phyloP scores from a whole-genome alignment of 2,888 invertebrate species.

The Ichneumoninae sp. region DNA sequence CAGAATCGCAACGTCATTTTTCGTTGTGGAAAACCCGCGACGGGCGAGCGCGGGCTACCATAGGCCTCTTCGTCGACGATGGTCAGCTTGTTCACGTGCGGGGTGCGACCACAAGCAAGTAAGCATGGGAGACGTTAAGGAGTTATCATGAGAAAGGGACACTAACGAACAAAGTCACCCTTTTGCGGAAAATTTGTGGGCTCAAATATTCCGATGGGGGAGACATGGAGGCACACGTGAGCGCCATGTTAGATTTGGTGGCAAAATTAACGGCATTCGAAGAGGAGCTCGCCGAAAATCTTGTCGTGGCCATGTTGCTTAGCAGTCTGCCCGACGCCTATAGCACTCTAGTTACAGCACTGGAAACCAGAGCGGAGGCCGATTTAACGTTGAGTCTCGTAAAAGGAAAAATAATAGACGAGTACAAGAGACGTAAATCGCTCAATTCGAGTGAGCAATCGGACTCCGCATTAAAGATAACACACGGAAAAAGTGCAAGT shows the following conservation, averaged over 20 bases:
- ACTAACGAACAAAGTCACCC: constrained; percentile 56
- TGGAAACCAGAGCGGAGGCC: constrained; percentile 66
- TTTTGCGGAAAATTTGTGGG: constrained; percentile 53
- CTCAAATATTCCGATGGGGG: constrained; percentile 48
- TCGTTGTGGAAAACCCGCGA: constrained; percentile 66
- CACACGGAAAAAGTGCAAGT: background rate
- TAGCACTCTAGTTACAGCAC: constrained; percentile 63
- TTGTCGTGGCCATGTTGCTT: constrained; percentile 64
- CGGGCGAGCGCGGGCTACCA: constrained; percentile 64
- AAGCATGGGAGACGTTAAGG: constrained; percentile 51
- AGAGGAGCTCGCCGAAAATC: constrained; percentile 61
- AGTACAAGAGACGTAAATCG: constrained; percentile 60
- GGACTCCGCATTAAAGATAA: constrained; percentile 30
- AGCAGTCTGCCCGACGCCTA: constrained; percentile 68
- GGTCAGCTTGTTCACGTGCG: constrained; percentile 57
- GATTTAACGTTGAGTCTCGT: constrained; percentile 67
- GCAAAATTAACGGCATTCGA: constrained; percentile 64
- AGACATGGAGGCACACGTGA: constrained; percentile 65
- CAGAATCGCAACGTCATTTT: constrained; percentile 56
- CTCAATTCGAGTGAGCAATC: background rate
- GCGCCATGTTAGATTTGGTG: constrained; percentile 56
- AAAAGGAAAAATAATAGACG: constrained; percentile 70
- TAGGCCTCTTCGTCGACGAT: constrained; percentile 62
- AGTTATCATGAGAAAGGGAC: constrained; percentile 50
- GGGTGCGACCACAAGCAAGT: constrained; percentile 37